Conservation (phyloP, 2,113 vertebrate genomes). For the Suncus etruscus region DNA sequence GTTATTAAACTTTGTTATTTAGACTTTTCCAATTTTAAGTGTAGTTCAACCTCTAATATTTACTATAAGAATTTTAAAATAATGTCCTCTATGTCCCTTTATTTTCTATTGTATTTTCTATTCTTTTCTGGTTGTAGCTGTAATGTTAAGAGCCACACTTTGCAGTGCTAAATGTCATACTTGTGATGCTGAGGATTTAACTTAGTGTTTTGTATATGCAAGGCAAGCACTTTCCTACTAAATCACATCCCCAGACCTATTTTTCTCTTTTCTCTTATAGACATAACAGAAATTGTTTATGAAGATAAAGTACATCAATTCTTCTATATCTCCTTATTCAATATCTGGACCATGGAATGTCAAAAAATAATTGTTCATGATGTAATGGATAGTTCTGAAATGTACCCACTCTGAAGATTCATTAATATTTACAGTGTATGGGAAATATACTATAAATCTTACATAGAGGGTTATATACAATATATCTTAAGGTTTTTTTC, state of each 20-base stretch:
- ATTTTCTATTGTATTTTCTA: no score
- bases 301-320: slow-evolving; percentile 2
- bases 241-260: no score
- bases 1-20: background rate
- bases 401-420: background rate
- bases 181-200: no score
- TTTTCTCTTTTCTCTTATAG: background rate
- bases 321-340: background rate
- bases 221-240: no score
- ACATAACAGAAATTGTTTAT: background rate
- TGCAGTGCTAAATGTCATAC: no score
- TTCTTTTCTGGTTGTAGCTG: no score
- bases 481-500: background rate
- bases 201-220: no score
- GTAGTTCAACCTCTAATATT: background rate
- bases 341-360: background rate
- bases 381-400: slow-evolving; percentile 8
- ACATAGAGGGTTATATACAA: background rate
- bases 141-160: no score
- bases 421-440: background rate
- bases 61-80: background rate
- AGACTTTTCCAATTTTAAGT: background rate
- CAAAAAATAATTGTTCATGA: background rate
- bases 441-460: background rate
- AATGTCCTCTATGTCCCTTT: no score